Evolutionary conservation across 2,797 vertebrate species (phyloP), one percentile per base, ranked within the genome.

Genomic region (Craterocephalus amniculus): DNA sequence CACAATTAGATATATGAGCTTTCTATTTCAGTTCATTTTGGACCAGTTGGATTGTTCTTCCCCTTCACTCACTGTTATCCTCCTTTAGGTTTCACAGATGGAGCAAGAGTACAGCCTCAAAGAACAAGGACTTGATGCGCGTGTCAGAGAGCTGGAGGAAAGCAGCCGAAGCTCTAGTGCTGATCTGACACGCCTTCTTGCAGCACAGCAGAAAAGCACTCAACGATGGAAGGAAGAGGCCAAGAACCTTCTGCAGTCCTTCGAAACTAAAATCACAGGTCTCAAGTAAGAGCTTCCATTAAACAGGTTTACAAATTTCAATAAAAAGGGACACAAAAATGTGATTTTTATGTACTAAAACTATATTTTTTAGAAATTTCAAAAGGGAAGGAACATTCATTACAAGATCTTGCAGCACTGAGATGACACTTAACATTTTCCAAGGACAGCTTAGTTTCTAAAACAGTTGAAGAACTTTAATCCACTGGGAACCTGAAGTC

Each of bases 201-300:
- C 87, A 4, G 94, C 96, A 32, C 96, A 98, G 79, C 96, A 97
- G 87, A 97, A 96, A 84, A 94, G 93, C 63, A 94, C 95, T 72
- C 94, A 88, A 45, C 92, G 92, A 31, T 98, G 95, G 95, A 97
- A 95, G 88, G 96, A 98, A 38, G 97, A 99, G 86, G 89, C 94
- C 24, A 95, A 94, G 64, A 95, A 89, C 70, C 87, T 96, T 52
- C 88, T 93, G 11, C 95, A 95, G 80, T 90, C 89, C 58, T 88
- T 96, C 18, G 96, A 97, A 86, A 84, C 81, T 8, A 96, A 95
- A 86, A 90, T 96, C 71, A 78, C 58, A 56, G 92, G 87, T 78
- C 88, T 97, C 22, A 96, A 95, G 98, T 98, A 93, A 94, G 95
- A 91, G 27, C n/a, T 9, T 13, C 26, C 12, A 11, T 45, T 45